These are phyloP conservation scores for Halcyon malimbica DNA, from an alignment of 2,113 vertebrate species.

Conservation along the genomic window DNA sequence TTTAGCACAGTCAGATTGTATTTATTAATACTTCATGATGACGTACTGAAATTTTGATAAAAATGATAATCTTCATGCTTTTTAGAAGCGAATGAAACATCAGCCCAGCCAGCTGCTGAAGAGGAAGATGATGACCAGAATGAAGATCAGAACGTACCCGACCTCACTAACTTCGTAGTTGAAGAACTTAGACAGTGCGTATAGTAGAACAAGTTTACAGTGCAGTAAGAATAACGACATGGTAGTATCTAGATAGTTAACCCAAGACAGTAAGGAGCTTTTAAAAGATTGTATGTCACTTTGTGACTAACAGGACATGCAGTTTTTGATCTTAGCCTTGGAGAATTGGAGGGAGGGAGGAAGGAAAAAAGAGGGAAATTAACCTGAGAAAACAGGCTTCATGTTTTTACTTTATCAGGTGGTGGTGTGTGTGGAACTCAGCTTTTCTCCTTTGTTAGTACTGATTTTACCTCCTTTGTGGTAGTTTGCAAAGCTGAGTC, in stretches of 20 bases:
- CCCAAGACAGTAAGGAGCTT: not conserved
- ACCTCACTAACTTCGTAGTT: slow-evolving; percentile 90
- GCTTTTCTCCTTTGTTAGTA: not conserved
- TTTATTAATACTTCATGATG: not conserved
- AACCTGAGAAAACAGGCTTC: not conserved
- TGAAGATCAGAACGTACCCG: slow-evolving; percentile 88
- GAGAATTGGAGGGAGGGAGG: not conserved
- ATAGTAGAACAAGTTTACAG: not conserved
- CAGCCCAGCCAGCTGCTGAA: slow-evolving; percentile 59
- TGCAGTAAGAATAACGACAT: not conserved
- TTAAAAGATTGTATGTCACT: not conserved
- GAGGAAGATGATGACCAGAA: slow-evolving; percentile 88
- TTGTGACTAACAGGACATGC: not conserved
- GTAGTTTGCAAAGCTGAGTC: not conserved
- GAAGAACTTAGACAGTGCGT: slow-evolving; percentile 94
- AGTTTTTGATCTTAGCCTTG: not conserved
- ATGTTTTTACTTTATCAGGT: not conserved
- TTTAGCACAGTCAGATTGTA: not conserved
- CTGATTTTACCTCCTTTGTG: not conserved
- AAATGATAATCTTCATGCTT: not conserved
- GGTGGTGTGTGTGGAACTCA: not conserved
- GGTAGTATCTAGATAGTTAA: not conserved
- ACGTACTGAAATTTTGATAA: not conserved
- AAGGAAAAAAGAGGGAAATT: not conserved
- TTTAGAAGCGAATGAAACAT: slow-evolving; percentile 76